Conservation (phyloP, 2,797 vertebrate genomes). For the Sorex maritimensis region DNA sequence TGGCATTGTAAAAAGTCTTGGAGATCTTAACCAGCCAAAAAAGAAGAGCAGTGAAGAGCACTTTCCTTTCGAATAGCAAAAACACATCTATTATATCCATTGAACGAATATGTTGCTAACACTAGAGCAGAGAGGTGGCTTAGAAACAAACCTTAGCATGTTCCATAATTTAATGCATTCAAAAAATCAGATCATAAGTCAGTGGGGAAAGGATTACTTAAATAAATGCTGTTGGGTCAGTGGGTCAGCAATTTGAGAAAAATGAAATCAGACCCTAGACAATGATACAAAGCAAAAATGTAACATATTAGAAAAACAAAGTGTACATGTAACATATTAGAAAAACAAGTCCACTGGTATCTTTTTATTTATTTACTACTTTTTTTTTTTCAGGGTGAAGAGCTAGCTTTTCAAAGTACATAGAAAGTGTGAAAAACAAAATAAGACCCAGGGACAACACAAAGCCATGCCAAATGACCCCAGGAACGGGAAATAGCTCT, state of each 20-base stretch:
- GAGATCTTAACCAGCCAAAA: conserved; percentile 12
- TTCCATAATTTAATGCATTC: background rate
- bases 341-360: conserved; percentile 20
- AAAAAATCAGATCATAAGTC: conserved; percentile 9
- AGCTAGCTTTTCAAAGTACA: conserved; percentile 13
- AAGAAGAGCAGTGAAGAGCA: background rate
- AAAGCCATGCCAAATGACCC: no score
- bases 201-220: background rate
- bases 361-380: no score
- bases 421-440: conserved; percentile 20
- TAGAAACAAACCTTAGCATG: conserved; percentile 10
- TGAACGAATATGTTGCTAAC: background rate
- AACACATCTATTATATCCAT: background rate
- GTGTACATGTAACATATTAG: conserved; percentile 10
- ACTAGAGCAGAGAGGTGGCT: background rate
- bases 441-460: background rate
- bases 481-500: no score
- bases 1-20: no score
- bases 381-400: background rate
- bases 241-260: background rate
- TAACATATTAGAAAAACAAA: conserved; percentile 31
- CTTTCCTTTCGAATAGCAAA: background rate
- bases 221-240: conserved; percentile 41
- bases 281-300: conserved; percentile 24
- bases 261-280: conserved; percentile 16